phyloP scores from a whole-genome alignment of 2,888 invertebrate species.

The Silvanus unidentatus region DNA sequence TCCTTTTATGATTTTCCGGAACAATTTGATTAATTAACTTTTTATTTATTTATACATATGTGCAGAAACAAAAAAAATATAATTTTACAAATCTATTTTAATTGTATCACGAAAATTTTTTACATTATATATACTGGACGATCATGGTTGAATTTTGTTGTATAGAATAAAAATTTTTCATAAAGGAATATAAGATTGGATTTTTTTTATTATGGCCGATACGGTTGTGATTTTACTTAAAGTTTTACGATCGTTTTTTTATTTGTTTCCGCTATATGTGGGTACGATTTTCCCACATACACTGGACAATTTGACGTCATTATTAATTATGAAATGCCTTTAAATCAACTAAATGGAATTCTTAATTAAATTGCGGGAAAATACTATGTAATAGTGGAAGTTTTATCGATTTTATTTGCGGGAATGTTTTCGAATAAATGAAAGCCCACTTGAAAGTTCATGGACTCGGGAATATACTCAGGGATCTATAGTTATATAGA shows the following conservation, averaged over 20 bases:
- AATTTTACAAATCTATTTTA: no score
- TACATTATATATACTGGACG: constrained; percentile 1
- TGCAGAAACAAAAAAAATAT: no score
- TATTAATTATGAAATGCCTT: no score
- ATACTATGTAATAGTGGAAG: not conserved
- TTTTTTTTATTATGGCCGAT: constrained; percentile 5
- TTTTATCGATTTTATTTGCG: constrained; percentile 9
- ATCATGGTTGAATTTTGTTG: no score
- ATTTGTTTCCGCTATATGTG: constrained; percentile 2
- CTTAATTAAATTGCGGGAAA: no score
- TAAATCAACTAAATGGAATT: no score
- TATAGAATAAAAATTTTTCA: no score
- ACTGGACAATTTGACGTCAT: constrained; percentile 15
- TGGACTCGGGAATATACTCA: constrained; percentile 16
- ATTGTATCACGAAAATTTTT: no score
- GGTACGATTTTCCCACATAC: constrained; percentile 16
- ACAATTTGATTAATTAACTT: not conserved
- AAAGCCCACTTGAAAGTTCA: constrained; percentile 26
- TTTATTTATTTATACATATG: no score
- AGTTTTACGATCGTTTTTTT: constrained; percentile 16
- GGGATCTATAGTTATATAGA: constrained; percentile 4
- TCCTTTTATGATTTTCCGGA: constrained; percentile 39
- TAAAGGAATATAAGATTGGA: no score
- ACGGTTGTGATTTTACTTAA: constrained; percentile 18
- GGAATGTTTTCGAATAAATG: no score